Conservation (phyloP, 2,113 vertebrate species). For the Oplegnathus fasciatus region DNA sequence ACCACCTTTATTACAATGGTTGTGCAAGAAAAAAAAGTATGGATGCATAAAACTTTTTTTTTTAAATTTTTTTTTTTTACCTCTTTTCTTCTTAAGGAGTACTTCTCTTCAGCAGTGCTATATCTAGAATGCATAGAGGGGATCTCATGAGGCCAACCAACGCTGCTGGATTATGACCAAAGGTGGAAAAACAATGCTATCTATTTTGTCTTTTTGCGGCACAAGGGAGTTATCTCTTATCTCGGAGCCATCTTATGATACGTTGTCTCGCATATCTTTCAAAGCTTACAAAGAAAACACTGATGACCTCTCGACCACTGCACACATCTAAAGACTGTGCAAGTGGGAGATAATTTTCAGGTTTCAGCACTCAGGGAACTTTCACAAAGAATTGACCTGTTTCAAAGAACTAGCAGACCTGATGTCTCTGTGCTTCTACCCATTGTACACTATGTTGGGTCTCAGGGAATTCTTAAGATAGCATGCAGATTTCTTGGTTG, state of each 20-base stretch:
- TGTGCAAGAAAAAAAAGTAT: not conserved
- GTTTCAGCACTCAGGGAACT: slow-evolving; percentile 31
- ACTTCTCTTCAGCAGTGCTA: slow-evolving; percentile 8
- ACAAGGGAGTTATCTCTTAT: slow-evolving; percentile 55
- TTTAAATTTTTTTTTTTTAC: no score
- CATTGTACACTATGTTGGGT: not conserved
- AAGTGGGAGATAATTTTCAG: slow-evolving; percentile 46
- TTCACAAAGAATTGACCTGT: slow-evolving; percentile 38
- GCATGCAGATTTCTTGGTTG: slow-evolving; percentile 40
- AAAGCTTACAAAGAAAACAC: slow-evolving; percentile 60
- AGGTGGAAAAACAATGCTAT: slow-evolving; percentile 65
- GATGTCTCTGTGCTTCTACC: not conserved
- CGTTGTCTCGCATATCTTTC: slow-evolving; percentile 66
- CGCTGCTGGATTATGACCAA: slow-evolving; percentile 61
- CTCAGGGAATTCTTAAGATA: slow-evolving; percentile 16
- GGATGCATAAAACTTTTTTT: not conserved
- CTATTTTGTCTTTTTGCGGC: slow-evolving; percentile 52
- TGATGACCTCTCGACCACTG: slow-evolving; percentile 55
- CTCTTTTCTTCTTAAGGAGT: not conserved
- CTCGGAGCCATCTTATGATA: slow-evolving; percentile 58
- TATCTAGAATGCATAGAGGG: slow-evolving; percentile 41
- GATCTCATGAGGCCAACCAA: slow-evolving; percentile 49
- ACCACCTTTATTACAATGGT: not conserved
- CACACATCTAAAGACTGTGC: slow-evolving; percentile 45
- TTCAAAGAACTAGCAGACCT: slow-evolving; percentile 7